Evolutionary conservation across 2,113 vertebrate species (phyloP).

Genomic region (Syngnathus floridae): DNA sequence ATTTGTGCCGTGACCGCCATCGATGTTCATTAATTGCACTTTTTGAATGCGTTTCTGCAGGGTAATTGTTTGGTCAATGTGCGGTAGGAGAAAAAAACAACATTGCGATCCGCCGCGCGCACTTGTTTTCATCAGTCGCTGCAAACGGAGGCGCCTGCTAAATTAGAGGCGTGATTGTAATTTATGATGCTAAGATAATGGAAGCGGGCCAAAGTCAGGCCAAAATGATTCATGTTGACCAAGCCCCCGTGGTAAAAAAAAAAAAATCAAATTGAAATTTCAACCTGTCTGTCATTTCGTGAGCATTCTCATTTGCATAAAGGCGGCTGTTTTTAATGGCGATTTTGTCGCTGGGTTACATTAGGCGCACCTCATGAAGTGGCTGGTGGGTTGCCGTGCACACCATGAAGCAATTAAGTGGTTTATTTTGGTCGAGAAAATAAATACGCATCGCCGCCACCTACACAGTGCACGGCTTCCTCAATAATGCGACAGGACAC

Average conservation of each 20-base stretch:
- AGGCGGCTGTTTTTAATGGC: neutral
- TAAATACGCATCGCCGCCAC: slow-evolving; percentile 38
- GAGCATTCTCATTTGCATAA: neutral
- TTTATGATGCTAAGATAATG: neutral
- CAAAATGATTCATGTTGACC: neutral
- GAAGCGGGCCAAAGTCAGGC: neutral
- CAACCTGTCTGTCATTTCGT: neutral
- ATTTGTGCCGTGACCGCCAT: neutral
- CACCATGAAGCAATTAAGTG: neutral
- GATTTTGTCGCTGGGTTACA: neutral
- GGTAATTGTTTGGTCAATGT: slow-evolving; percentile 1
- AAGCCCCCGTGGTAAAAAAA: neutral
- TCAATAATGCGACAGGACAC: neutral
- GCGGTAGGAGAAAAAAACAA: neutral
- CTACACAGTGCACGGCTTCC: slow-evolving; percentile 21
- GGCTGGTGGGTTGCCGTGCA: neutral
- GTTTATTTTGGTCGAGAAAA: slow-evolving; percentile 10
- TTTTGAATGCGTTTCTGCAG: neutral
- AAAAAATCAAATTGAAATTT: too few species aligned
- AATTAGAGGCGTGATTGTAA: slow-evolving; percentile 6
- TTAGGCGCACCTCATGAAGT: neutral
- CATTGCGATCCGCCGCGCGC: neutral
- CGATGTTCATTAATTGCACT: slow-evolving; percentile 4
- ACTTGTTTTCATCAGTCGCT: neutral
- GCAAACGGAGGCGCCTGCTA: neutral